Evolutionary conservation across 1,140 invertebrate species (phyloP), one percentile per base, ranked within the genome.

Genomic region (Drosophila funebris): DNA sequence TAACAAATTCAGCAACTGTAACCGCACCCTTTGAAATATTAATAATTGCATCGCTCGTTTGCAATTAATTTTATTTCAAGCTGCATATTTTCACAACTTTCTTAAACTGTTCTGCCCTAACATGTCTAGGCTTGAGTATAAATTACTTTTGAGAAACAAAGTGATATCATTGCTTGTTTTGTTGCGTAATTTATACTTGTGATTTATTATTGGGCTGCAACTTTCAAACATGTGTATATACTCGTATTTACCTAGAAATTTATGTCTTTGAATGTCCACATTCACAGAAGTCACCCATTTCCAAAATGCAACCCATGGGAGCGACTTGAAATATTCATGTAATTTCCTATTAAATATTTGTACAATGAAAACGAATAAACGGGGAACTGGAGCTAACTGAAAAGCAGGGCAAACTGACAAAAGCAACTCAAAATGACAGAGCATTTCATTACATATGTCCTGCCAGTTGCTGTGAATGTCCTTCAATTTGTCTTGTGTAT

Each of bases 281-380:
- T n/a, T n/a, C 18, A 27, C 44, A n/a, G 41, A 18, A 33, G n/a
- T 50, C n/a, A 43, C 46, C 50, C 41, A 37, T 56, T 54, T 64
- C 18, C 36, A 52, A 66, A 66, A 58, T 44, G 37, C 44, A 52
- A 44, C 62, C 69, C 62, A 36, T 22, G 52, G 43, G 56, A 76
- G 22, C 43, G 29, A 57, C 50, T 76, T 76, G 62, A 73, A 73
- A 68, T 76, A 76, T 73, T 76, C 57, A 73, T 73, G 70, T 76
- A 62, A 73, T 68, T 68, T 68, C 66, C 58, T 60, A 66, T 74
- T 70, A 64, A 69, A 77, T 70, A 77, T 77, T 77, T 74, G 72
- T 22, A 58, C 71, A 60, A 76, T 73, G 31, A 44, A 67, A 72
- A 46, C 13, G 33, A 67, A 67, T 73, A 61, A 61, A 61, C 22